Percentiles rank a stretch among this genome's conserved stretches.
Conservation (phyloP, 2,888 invertebrate genomes). For the Mesorhabditis sp. region DNA sequence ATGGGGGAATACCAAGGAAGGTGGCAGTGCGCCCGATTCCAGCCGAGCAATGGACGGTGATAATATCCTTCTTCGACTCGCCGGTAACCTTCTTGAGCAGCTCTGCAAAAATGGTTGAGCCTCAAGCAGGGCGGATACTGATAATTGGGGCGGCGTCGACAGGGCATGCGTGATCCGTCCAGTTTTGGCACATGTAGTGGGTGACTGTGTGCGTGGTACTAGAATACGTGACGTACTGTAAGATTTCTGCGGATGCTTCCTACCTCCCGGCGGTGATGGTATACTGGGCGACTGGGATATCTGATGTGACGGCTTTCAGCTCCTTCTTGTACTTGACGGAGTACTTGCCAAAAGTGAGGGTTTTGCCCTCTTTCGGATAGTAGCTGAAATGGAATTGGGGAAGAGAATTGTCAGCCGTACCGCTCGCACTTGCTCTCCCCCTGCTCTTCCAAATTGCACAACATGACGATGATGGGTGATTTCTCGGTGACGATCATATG, state of each 20-base stretch:
- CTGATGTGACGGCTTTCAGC: neutral
- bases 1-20: neutral
- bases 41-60: conserved; percentile 1
- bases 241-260: neutral
- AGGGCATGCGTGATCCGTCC: neutral
- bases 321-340: neutral
- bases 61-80: neutral
- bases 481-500: conserved; percentile 98
- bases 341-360: neutral
- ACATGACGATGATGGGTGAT: conserved; percentile 91
- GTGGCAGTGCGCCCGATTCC: neutral
- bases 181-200: neutral
- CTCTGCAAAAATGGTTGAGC: neutral
- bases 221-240: too few species aligned
- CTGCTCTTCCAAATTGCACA: conserved; percentile 24
- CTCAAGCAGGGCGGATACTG: neutral
- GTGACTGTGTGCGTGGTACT: neutral
- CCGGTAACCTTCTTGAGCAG: neutral
- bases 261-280: neutral
- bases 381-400: neutral
- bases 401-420: neutral
- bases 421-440: conserved; percentile 1
- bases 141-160: neutral
- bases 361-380: neutral
- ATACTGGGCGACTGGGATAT: neutral